phyloP scores from a whole-genome alignment of 2,888 invertebrate species.

The Drosophila demipolita region DNA sequence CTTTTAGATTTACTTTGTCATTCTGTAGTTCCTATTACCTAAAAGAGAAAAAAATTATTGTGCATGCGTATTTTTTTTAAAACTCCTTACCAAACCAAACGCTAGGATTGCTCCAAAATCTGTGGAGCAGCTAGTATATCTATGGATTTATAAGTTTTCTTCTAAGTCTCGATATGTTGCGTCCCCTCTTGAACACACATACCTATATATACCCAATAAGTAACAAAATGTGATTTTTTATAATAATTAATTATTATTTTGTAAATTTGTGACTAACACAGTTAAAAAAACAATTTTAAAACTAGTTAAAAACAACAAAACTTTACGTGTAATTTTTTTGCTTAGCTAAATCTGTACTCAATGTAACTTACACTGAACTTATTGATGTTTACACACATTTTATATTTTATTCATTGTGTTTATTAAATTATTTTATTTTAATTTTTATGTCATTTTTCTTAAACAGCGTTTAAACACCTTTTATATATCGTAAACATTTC shows the following conservation, averaged over 20 bases:
- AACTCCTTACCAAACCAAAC: not conserved
- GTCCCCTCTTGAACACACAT: slow-evolving; percentile 28
- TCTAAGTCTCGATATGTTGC: slow-evolving; percentile 23
- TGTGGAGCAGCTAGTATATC: slow-evolving; percentile 14
- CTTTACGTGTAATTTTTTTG: slow-evolving; percentile 55
- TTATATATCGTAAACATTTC: slow-evolving; percentile 29
- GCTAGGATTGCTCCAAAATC: slow-evolving; percentile 3
- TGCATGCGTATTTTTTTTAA: slow-evolving; percentile 68
- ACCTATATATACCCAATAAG: slow-evolving; percentile 20
- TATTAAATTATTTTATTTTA: slow-evolving; percentile 32
- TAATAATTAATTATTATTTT: slow-evolving; percentile 20
- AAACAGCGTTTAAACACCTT: slow-evolving; percentile 38
- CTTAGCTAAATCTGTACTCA: slow-evolving; percentile 57
- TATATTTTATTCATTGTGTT: slow-evolving; percentile 43
- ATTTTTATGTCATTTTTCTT: slow-evolving; percentile 16
- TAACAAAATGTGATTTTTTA: slow-evolving; percentile 20
- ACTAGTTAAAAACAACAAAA: slow-evolving; percentile 26
- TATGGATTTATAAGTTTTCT: slow-evolving; percentile 12
- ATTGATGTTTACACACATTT: slow-evolving; percentile 40
- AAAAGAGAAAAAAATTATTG: slow-evolving; percentile 9
- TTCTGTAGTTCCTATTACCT: slow-evolving; percentile 37
- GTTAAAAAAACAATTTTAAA: slow-evolving; percentile 36
- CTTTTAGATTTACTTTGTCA: slow-evolving; percentile 30
- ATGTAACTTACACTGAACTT: slow-evolving; percentile 50
- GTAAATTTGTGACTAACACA: slow-evolving; percentile 54